phyloP scores from a whole-genome alignment of 2,113 vertebrate genomes.

The Laterallus jamaicensis region DNA sequence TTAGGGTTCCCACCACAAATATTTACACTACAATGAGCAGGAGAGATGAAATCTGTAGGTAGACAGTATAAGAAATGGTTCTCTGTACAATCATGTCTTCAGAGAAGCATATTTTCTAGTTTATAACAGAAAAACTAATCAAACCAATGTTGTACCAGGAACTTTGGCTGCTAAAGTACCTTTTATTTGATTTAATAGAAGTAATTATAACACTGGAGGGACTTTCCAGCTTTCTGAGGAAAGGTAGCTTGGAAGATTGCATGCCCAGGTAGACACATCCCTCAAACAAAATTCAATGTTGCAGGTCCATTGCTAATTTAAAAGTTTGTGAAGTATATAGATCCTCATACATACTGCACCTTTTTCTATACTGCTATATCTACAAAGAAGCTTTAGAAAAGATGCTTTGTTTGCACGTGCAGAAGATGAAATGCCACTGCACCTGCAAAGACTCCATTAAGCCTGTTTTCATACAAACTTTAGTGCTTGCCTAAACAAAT shows the following conservation, averaged over 20 bases:
- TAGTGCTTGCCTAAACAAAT: neutral
- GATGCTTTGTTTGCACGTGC: neutral
- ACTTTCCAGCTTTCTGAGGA: neutral
- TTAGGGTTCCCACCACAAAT: neutral
- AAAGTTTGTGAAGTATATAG: neutral
- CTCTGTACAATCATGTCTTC: neutral
- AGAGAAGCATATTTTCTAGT: neutral
- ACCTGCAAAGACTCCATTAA: neutral
- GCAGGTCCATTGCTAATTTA: neutral
- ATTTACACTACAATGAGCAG: neutral
- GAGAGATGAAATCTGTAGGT: neutral
- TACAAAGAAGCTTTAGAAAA: neutral
- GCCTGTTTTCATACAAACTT: neutral
- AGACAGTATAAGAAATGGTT: neutral
- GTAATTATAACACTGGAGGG: neutral
- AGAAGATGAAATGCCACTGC: neutral
- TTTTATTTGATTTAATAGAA: neutral
- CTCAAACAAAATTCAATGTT: neutral
- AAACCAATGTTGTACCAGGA: neutral
- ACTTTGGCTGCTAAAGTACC: neutral
- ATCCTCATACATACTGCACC: neutral
- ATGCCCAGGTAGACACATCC: too few species aligned
- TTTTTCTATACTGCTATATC: neutral
- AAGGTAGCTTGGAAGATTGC: neutral
- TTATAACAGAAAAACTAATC: neutral